Conservation (phyloP, 2,797 vertebrate genomes). For the Hoplostethus atlanticus region DNA sequence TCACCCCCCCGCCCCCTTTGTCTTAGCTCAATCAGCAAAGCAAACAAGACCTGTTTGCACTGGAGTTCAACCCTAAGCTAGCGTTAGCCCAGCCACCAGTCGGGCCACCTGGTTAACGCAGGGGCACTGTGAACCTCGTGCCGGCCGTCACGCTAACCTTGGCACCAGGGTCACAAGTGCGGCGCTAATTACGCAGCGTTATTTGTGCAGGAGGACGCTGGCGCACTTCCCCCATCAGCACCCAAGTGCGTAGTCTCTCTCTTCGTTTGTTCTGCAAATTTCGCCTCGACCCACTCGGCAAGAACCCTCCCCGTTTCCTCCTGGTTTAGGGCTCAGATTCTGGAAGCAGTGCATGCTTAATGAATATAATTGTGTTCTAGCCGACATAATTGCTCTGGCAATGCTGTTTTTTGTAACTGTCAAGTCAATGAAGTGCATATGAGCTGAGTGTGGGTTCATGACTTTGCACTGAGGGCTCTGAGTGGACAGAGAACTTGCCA, state of each 20-base stretch:
- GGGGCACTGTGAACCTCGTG: conserved; percentile 63
- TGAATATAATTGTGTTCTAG: conserved; percentile 77
- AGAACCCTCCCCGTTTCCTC: conserved; percentile 6
- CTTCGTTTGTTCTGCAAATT: conserved; percentile 76
- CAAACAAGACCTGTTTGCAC: conserved; percentile 70
- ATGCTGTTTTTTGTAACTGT: conserved; percentile 79
- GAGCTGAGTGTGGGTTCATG: conserved; percentile 51
- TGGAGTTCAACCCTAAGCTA: background rate
- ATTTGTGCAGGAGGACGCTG: conserved; percentile 76
- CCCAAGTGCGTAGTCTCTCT: conserved; percentile 60
- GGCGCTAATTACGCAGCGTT: conserved; percentile 77
- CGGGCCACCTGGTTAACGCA: conserved; percentile 77
- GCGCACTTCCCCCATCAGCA: conserved; percentile 53
- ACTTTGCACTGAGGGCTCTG: background rate
- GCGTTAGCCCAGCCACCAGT: conserved; percentile 76
- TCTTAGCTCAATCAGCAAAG: conserved; percentile 79
- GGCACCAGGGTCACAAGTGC: conserved; percentile 84
- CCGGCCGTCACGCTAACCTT: conserved; percentile 74
- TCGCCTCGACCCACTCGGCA: conserved; percentile 62
- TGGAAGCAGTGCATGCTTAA: conserved; percentile 73
- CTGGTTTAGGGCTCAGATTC: conserved; percentile 67
- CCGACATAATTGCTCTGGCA: conserved; percentile 68
- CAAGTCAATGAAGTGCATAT: conserved; percentile 66
- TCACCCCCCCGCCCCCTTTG: conserved; percentile 45
- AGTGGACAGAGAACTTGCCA: background rate